Conservation (phyloP, 2,113 vertebrate species). For the Lepisosteus oculatus region DNA sequence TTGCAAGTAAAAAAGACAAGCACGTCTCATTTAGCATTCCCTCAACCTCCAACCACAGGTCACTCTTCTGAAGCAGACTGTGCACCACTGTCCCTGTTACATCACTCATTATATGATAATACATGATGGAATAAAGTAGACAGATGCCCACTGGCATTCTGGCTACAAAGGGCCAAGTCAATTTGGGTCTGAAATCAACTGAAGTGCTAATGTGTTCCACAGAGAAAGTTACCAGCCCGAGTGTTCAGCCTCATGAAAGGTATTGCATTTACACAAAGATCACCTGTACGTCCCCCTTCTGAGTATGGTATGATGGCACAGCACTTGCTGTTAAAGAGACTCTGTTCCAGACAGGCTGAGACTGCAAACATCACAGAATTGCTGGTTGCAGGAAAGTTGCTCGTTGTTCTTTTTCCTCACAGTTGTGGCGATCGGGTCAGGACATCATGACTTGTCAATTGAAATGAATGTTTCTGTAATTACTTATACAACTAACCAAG, state of each 20-base stretch:
- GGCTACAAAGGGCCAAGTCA: constrained; percentile 16
- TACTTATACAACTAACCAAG: too few relatives aligned
- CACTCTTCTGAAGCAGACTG: constrained; percentile 13
- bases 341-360: not conserved
- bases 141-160: not conserved
- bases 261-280: constrained; percentile 14
- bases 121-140: constrained; percentile 8
- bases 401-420: too few relatives aligned
- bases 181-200: constrained; percentile 22
- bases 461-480: too few relatives aligned
- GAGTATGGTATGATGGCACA: constrained; percentile 11
- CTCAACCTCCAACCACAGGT: constrained; percentile 1
- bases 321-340: not conserved
- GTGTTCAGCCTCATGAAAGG: constrained; percentile 15
- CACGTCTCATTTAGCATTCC: constrained; percentile 11
- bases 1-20: constrained; percentile 20
- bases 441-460: too few relatives aligned
- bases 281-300: constrained; percentile 10
- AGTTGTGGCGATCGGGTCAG: too few relatives aligned
- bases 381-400: too few relatives aligned
- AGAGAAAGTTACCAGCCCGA: constrained; percentile 15
- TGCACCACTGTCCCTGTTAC: constrained; percentile 22
- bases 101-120: constrained; percentile 2
- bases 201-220: constrained; percentile 28
- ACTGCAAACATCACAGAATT: too few relatives aligned